Evolutionary conservation across 2,888 invertebrate species (phyloP).

Genomic region (Halocaridina rubra): DNA sequence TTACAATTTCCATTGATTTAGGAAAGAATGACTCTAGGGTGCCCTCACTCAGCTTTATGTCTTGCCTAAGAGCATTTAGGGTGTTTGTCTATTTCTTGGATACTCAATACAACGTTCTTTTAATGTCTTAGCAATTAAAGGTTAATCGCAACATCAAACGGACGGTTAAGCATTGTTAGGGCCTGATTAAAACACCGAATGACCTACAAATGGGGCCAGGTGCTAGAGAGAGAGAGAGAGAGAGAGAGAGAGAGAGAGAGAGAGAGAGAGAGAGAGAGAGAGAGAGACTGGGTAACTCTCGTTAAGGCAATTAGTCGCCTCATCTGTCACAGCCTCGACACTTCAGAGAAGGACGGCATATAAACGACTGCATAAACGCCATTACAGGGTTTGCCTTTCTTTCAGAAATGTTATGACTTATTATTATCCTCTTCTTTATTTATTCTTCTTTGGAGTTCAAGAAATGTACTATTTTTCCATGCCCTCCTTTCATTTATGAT

Average conservation of each 20-base stretch:
- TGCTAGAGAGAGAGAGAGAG: neutral
- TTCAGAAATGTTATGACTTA: neutral
- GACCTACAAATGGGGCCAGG: conserved; percentile 1
- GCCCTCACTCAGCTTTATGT: too few species aligned
- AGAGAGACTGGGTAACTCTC: neutral
- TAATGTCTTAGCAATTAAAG: neutral
- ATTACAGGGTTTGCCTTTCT: neutral
- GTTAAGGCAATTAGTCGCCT: neutral
- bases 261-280: neutral
- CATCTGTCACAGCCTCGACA: neutral
- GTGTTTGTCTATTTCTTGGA: too few species aligned
- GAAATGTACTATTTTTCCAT: too few species aligned
- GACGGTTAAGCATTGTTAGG: conserved; percentile 1
- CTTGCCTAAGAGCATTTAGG: too few species aligned
- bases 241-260: neutral
- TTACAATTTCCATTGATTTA: too few species aligned
- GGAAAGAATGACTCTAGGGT: too few species aligned
- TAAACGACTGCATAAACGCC: neutral
- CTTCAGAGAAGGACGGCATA: neutral
- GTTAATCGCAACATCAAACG: conserved; percentile 1
- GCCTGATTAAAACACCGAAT: neutral
- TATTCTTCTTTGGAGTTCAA: neutral
- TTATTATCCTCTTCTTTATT: neutral
- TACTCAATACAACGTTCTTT: neutral
- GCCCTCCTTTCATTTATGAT: too few species aligned